phyloP scores from a whole-genome alignment of 2,888 invertebrate genomes.

The Deilephila porcellus region DNA sequence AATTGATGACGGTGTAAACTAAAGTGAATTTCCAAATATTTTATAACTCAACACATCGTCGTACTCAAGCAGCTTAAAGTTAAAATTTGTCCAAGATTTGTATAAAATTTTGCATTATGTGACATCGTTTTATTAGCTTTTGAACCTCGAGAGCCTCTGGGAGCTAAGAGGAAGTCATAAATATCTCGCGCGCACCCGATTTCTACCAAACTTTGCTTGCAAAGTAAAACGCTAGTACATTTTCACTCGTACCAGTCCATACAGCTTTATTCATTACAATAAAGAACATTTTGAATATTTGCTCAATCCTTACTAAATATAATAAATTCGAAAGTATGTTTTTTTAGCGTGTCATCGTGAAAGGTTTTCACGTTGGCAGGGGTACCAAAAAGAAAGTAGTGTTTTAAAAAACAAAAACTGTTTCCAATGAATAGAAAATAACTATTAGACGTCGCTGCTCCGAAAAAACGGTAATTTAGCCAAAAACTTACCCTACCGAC shows the following conservation, averaged over 20 bases:
- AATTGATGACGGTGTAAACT: too few species aligned
- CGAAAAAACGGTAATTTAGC: too few species aligned
- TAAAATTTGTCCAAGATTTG: slow-evolving; percentile 47
- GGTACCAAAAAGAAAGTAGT: too few species aligned
- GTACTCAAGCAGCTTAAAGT: slow-evolving; percentile 1
- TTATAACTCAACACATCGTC: background rate
- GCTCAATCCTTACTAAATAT: background rate
- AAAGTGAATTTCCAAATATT: background rate
- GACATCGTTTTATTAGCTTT: slow-evolving; percentile 74
- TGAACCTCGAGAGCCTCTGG: slow-evolving; percentile 67
- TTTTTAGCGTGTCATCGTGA: too few species aligned
- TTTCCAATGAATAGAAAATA: too few species aligned
- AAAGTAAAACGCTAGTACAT: slow-evolving; percentile 46
- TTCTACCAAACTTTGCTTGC: slow-evolving; percentile 68
- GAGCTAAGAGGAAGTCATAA: slow-evolving; percentile 72
- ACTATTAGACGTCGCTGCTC: too few species aligned
- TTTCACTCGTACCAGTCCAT: slow-evolving; percentile 33
- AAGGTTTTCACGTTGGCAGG: too few species aligned
- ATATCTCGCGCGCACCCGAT: slow-evolving; percentile 73
- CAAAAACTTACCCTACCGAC: too few species aligned
- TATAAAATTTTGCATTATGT: slow-evolving; percentile 65
- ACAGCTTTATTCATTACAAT: background rate
- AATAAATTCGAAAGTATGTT: too few species aligned
- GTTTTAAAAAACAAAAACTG: too few species aligned
- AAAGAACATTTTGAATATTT: slow-evolving; percentile 2